phyloP scores from a whole-genome alignment of 1,140 invertebrate genomes.

The Heliothis virescens region DNA sequence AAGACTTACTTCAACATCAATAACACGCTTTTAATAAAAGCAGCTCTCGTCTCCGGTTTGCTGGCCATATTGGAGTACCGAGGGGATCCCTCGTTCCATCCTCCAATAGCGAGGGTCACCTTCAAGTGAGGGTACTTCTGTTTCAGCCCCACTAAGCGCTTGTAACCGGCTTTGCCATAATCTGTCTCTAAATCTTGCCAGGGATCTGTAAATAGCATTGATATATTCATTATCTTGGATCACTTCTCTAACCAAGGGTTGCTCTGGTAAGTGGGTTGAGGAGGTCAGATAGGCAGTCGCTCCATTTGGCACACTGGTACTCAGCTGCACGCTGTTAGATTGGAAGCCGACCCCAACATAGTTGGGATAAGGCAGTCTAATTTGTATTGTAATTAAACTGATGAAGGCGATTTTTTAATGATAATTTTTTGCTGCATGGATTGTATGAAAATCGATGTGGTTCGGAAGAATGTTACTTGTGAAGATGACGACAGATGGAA shows the following conservation, averaged over 20 bases:
- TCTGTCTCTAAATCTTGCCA: conserved; percentile 92
- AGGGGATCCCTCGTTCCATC: conserved; percentile 94
- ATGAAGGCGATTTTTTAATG: too few relatives aligned
- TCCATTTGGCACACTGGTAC: too few relatives aligned
- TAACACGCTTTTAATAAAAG: conserved; percentile 89
- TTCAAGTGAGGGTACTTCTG: conserved; percentile 91
- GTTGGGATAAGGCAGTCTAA: too few relatives aligned
- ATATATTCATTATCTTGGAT: not conserved
- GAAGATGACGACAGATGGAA: too few relatives aligned
- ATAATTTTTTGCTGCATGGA: too few relatives aligned
- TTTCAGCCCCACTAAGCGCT: conserved; percentile 89
- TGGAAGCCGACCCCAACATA: too few relatives aligned
- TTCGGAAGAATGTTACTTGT: too few relatives aligned
- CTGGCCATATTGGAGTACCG: conserved; percentile 93
- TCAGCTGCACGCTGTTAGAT: too few relatives aligned
- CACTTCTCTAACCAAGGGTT: not conserved
- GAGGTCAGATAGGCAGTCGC: not conserved
- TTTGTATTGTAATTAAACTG: too few relatives aligned
- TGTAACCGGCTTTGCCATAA: conserved; percentile 91
- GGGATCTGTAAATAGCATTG: conserved; percentile 86
- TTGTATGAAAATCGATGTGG: too few relatives aligned
- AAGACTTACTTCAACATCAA: conserved; percentile 87
- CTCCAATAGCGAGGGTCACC: conserved; percentile 93
- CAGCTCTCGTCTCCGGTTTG: conserved; percentile 85
- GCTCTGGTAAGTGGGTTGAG: not conserved